Evolutionary conservation across 1,140 invertebrate species (phyloP), one percentile per base, ranked within the genome.

Genomic region (Reticulitermes speratus): DNA sequence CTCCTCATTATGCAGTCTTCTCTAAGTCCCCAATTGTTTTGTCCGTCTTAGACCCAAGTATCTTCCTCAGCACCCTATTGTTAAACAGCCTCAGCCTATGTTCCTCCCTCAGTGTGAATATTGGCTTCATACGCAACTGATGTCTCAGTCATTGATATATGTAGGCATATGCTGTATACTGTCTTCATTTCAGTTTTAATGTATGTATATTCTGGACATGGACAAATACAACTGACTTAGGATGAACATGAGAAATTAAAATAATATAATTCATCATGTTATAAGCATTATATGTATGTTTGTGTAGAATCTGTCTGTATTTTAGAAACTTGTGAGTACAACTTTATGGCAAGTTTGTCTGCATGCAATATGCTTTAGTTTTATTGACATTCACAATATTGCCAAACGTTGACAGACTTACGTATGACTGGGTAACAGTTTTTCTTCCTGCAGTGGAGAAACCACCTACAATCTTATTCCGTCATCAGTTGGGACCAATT

Each of bases 391-490:
- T 75, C 65, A 2, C 65, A 75, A 75, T 75, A n/a, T 75, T n/a
- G 5, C 65, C n/a, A 30, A 8, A 75, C n/a, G 7, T 75, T 75
- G 65, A 25, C 65, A 75, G 65, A 83, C n/a, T 83, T n/a, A 19
- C 44, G 11, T 83, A 44, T 45, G 25, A 25, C 38, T 83, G 25
- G 45, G 21, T 88, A 88, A 44, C 30, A 52, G 44, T 86, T 55
- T 82, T 45, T 86, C 32, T 86, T 86, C 65, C 38, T 87, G 16
- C 89, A 96, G 95, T 97, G 94, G 96, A 97, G 88, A 97, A 97
- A 90, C 94, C 96, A 0, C 96, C 96, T 0, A 97, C 96, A 8
- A 96, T 97, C 86, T 90, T 97, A 38, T 97, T 97, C 90, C 92
- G 96, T 2, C 95, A 97, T 90, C 94, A 95, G 82, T 91, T 95